Evolutionary conservation across 2,888 invertebrate species (phyloP), one percentile per base, ranked within the genome.

Genomic region (Ommatoiulus sabulosus): DNA sequence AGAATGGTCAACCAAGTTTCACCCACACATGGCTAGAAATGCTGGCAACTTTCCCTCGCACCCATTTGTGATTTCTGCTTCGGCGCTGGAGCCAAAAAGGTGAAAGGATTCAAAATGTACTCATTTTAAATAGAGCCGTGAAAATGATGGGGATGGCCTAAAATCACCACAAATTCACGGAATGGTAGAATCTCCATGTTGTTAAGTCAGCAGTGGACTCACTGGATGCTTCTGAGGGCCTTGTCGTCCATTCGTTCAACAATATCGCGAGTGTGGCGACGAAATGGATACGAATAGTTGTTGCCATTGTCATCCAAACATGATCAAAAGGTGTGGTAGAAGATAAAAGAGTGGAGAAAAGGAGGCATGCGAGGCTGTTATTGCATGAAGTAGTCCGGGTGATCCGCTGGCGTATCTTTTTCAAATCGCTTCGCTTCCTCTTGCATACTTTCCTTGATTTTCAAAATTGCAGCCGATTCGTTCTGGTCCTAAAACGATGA

Each of bases 361-460:
- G 80, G 80, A 80, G 80, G 80, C 80, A 80, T 80, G 80, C 80
- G 80, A 80, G 80, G 80, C 80, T 80, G 89, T 91, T 97, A 97
- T 96, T 97, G 97, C 97, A 98, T 97, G 94, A 97, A 98, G 89
- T 97, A 98, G 94, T 98, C 97, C 93, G 97, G 97, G 93, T 97
- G 97, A 93, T 98, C 98, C 85, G 90, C 90, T 24, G 91, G 91
- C 91, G 97, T 97, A 94, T 98, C 98, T 95, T 98, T 98, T 94
- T 98, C 98, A 94, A 98, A 98, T 94, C 98, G 96, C 95, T 98
- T 99, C 93, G 99, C 99, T 94, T 99, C 99, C 94, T 99, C 99
- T 94, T 99, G 98, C 98, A 99, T 99, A 95, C 98, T 98, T 94
- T 99, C 99, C 95, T 99, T 99, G 94, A 99, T 99, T 95, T 99